Evolutionary conservation across 2,888 invertebrate genomes (phyloP).

Genomic region (Anticlea derivata): DNA sequence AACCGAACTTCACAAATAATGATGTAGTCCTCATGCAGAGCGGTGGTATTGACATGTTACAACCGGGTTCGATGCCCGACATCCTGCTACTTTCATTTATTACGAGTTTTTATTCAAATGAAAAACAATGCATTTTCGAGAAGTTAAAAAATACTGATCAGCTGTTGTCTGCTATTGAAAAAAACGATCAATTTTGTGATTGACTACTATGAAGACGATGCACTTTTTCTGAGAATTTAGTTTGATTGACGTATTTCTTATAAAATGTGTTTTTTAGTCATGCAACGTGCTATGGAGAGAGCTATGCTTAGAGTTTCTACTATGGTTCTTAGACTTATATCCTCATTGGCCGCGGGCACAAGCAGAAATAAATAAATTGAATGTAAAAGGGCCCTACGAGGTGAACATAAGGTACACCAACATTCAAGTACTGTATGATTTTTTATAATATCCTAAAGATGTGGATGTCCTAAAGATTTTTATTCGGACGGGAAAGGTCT

Average conservation of each 20-base stretch:
- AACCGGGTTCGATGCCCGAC: slow-evolving; percentile 68
- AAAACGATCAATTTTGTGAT: not conserved
- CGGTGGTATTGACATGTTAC: slow-evolving; percentile 74
- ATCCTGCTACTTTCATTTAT: slow-evolving; percentile 55
- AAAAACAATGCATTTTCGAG: slow-evolving; percentile 47
- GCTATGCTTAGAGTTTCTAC: too few relatives aligned
- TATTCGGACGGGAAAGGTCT: too few relatives aligned
- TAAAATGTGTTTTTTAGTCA: too few relatives aligned
- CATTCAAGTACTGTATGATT: too few relatives aligned
- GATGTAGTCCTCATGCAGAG: slow-evolving; percentile 76
- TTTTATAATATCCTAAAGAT: too few relatives aligned
- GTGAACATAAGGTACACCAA: too few relatives aligned
- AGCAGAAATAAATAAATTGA: too few relatives aligned
- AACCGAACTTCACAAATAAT: slow-evolving; percentile 60
- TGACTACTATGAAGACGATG: not conserved
- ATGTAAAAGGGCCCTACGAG: too few relatives aligned
- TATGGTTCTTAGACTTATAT: too few relatives aligned
- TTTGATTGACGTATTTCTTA: not conserved
- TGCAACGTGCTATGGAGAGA: too few relatives aligned
- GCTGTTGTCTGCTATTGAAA: not conserved
- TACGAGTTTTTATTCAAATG: slow-evolving; percentile 52
- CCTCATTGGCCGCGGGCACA: too few relatives aligned
- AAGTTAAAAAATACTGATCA: slow-evolving; percentile 3
- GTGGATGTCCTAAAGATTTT: too few relatives aligned
- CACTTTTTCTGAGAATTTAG: not conserved